Percentiles rank a stretch among this genome's conserved stretches.
Evolutionary conservation across 2,113 vertebrate species (phyloP).

Genomic region (Strigops habroptila): DNA sequence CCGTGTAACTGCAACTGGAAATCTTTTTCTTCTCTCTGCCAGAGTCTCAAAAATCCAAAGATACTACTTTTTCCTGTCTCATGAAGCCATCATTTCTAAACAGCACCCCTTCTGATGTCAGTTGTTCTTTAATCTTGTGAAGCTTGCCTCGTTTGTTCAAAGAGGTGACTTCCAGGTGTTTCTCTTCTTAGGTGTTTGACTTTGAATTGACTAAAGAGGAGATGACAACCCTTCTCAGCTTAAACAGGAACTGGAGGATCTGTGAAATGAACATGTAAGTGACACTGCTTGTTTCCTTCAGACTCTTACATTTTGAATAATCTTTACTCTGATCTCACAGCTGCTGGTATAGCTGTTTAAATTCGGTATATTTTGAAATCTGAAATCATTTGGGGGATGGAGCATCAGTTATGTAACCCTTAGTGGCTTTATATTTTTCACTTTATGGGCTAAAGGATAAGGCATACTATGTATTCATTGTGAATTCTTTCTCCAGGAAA

Average conservation of each 20-base stretch:
- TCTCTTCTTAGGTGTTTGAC: slow-evolving; percentile 85
- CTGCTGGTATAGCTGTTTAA: neutral
- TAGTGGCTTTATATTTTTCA: neutral
- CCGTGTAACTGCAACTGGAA: neutral
- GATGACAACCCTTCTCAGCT: slow-evolving; percentile 79
- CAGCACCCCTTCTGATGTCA: neutral
- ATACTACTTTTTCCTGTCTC: neutral
- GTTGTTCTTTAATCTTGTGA: neutral
- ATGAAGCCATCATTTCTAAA: neutral
- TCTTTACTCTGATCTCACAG: neutral
- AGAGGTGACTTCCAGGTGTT: neutral
- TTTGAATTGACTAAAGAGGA: slow-evolving; percentile 85
- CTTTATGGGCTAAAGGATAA: neutral
- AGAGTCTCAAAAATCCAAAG: neutral
- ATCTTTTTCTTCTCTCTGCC: neutral
- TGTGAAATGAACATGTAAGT: slow-evolving; percentile 83
- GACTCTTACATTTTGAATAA: neutral
- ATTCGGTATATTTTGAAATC: neutral
- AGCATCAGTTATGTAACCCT: neutral
- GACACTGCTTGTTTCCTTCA: neutral
- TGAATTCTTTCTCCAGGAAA: neutral
- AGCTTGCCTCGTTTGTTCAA: neutral
- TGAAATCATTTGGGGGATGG: neutral
- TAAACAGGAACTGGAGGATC: slow-evolving; percentile 85
- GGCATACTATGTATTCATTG: neutral